These are phyloP conservation scores for Trichosurus vulpecula DNA, from an alignment of 2,797 vertebrate genomes.

Conservation along the genomic window DNA sequence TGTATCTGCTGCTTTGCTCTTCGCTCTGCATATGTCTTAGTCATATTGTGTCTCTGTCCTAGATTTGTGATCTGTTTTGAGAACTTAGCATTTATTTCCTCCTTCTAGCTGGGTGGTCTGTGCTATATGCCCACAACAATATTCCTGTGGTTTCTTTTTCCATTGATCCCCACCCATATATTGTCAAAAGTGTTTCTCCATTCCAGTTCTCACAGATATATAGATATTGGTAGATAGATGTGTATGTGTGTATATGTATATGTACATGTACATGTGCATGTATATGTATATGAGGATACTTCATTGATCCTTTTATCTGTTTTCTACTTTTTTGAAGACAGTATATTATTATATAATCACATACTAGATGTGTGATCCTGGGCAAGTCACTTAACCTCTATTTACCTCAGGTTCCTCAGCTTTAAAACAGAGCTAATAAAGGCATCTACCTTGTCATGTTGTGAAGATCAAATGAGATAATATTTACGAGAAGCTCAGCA, in stretches of 20 bases:
- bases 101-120: not conserved
- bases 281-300: not conserved
- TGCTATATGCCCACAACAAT: not conserved
- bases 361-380: not conserved
- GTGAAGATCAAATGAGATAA: not conserved
- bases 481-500: not conserved
- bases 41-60: not conserved
- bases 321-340: not conserved
- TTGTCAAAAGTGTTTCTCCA: not conserved
- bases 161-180: not conserved
- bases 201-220: not conserved
- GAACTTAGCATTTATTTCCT: not conserved
- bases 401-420: not conserved
- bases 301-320: not conserved
- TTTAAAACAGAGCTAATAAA: not conserved
- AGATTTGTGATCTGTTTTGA: not conserved
- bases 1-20: not conserved
- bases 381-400: not conserved
- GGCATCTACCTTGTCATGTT: not conserved
- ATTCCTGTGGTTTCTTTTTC: not conserved
- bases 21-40: not conserved
- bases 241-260: not conserved
- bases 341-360: not conserved
- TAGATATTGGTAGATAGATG: too few relatives aligned
- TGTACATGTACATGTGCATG: not conserved